Evolutionary conservation across 1,140 invertebrate genomes (phyloP).

Genomic region (Dinoponera quadriceps): DNA sequence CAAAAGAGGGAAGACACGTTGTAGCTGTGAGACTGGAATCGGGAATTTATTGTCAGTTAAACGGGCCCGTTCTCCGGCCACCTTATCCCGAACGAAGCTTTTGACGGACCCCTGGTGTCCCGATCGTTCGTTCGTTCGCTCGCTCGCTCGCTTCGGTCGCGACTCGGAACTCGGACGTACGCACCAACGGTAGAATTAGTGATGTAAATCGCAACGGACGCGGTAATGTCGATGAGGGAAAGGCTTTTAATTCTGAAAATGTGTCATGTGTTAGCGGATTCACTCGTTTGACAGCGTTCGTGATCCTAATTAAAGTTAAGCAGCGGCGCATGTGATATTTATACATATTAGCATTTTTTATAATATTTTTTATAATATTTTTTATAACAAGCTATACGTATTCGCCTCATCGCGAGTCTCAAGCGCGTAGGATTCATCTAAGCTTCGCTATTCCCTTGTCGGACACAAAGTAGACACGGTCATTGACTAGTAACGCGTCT

Average conservation of each 20-base stretch:
- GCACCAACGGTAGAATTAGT: constrained; percentile 21
- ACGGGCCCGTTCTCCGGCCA: constrained; percentile 66
- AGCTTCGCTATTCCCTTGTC: background rate
- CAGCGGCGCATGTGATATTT: background rate
- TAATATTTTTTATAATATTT: constrained; percentile 16
- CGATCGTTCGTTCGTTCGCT: constrained; percentile 30
- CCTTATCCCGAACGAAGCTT: constrained; percentile 62
- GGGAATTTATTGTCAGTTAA: constrained; percentile 79
- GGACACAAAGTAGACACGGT: background rate
- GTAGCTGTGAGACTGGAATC: constrained; percentile 69
- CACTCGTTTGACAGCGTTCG: constrained; percentile 8
- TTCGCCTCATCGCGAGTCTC: too few species aligned
- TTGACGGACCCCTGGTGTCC: constrained; percentile 61
- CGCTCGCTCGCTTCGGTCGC: constrained; percentile 1
- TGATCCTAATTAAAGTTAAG: background rate
- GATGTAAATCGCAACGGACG: constrained; percentile 43
- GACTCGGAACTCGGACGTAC: background rate
- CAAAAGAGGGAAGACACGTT: constrained; percentile 54
- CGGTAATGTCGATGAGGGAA: constrained; percentile 8
- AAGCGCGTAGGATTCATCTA: background rate
- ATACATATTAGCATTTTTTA: background rate
- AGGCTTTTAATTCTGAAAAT: constrained; percentile 21
- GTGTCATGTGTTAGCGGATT: background rate
- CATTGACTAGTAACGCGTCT: background rate
- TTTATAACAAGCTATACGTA: too few species aligned